A percentile compares a stretch with the other conserved stretches of the same genome.
These are phyloP conservation scores for Thermophis baileyi DNA, from an alignment of 2,113 vertebrate species.

Conservation along the genomic window DNA sequence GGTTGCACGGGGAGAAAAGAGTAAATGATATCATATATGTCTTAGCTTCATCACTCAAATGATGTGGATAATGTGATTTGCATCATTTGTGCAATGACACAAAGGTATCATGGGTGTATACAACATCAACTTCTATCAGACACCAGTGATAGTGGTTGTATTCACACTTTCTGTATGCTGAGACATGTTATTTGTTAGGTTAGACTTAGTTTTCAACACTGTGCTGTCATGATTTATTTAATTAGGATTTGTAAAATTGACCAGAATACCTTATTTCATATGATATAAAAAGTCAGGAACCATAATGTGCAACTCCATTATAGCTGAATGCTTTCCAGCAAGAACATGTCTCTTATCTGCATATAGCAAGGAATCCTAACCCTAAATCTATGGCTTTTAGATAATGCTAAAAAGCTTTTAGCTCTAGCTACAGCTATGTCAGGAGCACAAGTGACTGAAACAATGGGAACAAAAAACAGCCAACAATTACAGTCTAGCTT, in stretches of 20 bases:
- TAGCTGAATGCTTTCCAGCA: background rate
- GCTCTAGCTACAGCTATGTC: background rate
- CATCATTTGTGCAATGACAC: background rate
- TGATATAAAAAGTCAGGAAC: background rate
- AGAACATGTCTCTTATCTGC: background rate
- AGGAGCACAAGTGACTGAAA: background rate
- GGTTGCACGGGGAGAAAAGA: background rate
- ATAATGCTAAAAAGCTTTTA: background rate
- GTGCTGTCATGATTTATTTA: background rate
- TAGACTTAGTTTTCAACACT: background rate
- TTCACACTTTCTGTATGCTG: background rate
- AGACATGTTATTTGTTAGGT: background rate
- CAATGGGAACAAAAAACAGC: background rate
- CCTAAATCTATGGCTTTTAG: background rate
- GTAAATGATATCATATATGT: background rate
- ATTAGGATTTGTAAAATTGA: background rate
- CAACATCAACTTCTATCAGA: background rate
- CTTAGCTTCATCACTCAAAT: background rate
- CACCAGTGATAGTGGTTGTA: background rate
- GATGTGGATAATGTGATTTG: background rate
- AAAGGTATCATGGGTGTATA: background rate
- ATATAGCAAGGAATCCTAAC: background rate
- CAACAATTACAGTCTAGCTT: background rate
- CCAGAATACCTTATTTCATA: background rate
- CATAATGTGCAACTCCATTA: background rate